phyloP scores from a whole-genome alignment of 2,888 invertebrate species.

The Amphipyra tragopoginis region DNA sequence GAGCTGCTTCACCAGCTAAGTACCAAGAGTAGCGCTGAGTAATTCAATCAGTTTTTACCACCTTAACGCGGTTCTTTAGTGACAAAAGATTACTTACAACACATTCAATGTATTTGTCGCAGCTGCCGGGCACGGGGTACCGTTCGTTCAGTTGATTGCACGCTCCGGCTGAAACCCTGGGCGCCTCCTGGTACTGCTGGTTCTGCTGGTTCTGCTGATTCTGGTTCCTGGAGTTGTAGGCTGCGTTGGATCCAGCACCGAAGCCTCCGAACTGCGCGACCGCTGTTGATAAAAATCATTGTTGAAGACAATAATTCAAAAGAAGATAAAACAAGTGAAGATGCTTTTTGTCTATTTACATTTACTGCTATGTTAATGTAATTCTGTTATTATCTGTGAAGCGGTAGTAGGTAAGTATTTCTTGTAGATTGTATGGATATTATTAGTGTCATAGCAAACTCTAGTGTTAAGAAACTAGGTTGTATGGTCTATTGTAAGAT shows the following conservation, averaged over 20 bases:
- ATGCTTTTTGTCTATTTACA: background rate
- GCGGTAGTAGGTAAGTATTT: too few species aligned
- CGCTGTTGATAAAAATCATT: constrained; percentile 59
- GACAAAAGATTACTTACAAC: constrained; percentile 75
- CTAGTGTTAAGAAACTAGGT: too few species aligned
- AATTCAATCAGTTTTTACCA: too few species aligned
- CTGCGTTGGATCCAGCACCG: constrained; percentile 27
- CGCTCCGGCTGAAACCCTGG: constrained; percentile 61
- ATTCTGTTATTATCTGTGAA: too few species aligned
- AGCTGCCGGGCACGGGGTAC: constrained; percentile 92
- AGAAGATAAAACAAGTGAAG: background rate
- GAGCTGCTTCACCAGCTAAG: too few species aligned
- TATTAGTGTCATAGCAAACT: too few species aligned
- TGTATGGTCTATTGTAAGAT: too few species aligned
- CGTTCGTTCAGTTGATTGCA: constrained; percentile 93
- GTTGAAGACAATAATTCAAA: background rate
- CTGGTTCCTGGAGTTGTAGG: constrained; percentile 41
- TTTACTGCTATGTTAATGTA: too few species aligned
- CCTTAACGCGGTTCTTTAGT: too few species aligned
- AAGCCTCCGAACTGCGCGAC: constrained; percentile 68
- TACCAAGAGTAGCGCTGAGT: too few species aligned
- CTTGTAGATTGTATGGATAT: too few species aligned
- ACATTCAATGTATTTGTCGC: constrained; percentile 94
- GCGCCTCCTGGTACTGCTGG: constrained; percentile 60
- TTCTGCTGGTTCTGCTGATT: constrained; percentile 49